Evolutionary conservation across 2,888 invertebrate species (phyloP).

Genomic region (Catocala fraxini): DNA sequence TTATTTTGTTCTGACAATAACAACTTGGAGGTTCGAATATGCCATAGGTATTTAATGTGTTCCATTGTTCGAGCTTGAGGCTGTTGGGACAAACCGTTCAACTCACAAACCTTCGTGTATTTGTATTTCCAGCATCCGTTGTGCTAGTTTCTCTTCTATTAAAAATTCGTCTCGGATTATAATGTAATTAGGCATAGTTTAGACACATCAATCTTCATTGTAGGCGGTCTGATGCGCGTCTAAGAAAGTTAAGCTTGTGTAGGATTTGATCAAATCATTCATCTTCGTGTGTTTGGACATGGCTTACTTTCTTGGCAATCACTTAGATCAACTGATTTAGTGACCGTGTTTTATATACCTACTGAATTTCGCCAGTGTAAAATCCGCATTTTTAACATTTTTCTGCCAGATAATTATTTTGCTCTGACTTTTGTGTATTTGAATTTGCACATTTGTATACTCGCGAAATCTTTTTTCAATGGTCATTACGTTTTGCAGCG

Average conservation of each 20-base stretch:
- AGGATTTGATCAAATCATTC: neutral
- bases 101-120: neutral
- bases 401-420: no score
- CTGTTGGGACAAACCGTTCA: neutral
- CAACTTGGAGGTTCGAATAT: no score
- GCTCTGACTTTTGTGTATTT: neutral
- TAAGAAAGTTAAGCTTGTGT: constrained; percentile 14
- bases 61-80: neutral
- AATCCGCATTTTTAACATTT: no score
- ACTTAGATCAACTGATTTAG: neutral
- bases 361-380: no score
- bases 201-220: constrained; percentile 35
- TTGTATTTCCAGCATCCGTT: constrained; percentile 2
- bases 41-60: no score
- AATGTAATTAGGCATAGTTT: constrained; percentile 35
- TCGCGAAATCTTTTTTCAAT: no score
- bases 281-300: constrained; percentile 7
- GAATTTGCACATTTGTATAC: no score
- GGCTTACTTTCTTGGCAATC: constrained; percentile 7
- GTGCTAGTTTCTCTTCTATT: constrained; percentile 26
- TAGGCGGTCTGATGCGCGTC: constrained; percentile 11
- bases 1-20: no score
- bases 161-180: constrained; percentile 35
- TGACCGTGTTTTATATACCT: neutral
- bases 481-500: no score